Evolutionary conservation across 2,888 invertebrate species (phyloP).

Genomic region (Metalampra italica): DNA sequence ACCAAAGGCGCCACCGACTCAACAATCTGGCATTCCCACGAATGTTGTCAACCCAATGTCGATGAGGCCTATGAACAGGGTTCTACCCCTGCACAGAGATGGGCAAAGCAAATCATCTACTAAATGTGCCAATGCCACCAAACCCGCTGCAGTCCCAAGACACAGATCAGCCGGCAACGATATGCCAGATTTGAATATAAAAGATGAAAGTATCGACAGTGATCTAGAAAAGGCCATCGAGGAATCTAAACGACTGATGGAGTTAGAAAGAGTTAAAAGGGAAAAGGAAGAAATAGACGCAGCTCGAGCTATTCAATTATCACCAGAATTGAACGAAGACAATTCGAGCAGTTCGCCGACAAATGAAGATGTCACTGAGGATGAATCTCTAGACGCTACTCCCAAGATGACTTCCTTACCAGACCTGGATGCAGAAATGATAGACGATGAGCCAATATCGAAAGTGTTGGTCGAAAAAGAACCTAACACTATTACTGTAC

Average conservation of each 20-base stretch:
- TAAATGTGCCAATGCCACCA: slow-evolving; percentile 48
- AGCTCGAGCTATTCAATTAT: slow-evolving; percentile 53
- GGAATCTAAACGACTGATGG: slow-evolving; percentile 73
- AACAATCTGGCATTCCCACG: slow-evolving; percentile 81
- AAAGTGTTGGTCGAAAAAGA: slow-evolving; percentile 63
- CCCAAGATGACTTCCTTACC: slow-evolving; percentile 64
- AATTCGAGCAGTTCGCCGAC: slow-evolving; percentile 43
- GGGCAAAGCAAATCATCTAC: slow-evolving; percentile 72
- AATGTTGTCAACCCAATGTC: slow-evolving; percentile 85
- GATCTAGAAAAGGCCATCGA: slow-evolving; percentile 72
- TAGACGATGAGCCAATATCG: slow-evolving; percentile 48
- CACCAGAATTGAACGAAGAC: slow-evolving; percentile 52
- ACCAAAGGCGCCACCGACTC: slow-evolving; percentile 79
- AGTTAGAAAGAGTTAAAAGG: slow-evolving; percentile 61
- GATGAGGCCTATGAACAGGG: slow-evolving; percentile 86
- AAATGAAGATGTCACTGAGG: slow-evolving; percentile 18
- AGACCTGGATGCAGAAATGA: slow-evolving; percentile 56
- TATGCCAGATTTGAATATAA: slow-evolving; percentile 73
- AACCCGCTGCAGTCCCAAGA: slow-evolving; percentile 45
- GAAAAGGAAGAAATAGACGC: slow-evolving; percentile 69
- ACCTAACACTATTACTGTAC: slow-evolving; percentile 41
- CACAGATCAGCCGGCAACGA: slow-evolving; percentile 64
- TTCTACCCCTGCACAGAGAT: slow-evolving; percentile 86
- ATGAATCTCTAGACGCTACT: slow-evolving; percentile 28
- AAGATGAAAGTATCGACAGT: slow-evolving; percentile 73